Evolutionary conservation across 2,113 vertebrate genomes (phyloP), one percentile per base, ranked within the genome.

Genomic region (Ailuropoda melanoleuca): DNA sequence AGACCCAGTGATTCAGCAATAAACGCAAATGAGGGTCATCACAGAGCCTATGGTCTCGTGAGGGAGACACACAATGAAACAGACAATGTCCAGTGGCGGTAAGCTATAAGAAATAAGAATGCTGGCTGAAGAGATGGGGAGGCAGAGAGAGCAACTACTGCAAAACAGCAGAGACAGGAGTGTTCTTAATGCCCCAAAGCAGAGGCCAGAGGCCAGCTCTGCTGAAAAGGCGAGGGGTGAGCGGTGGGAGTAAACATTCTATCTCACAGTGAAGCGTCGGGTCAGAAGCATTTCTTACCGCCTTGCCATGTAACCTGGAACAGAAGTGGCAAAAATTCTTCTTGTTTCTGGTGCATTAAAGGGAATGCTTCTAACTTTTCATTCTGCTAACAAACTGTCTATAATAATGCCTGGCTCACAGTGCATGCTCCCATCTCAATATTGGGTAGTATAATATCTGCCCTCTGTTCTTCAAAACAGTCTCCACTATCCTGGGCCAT

Each of bases 21-120:
- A 80, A 88, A 31, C 21, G 39, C 10, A 75, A 86, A 87, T 31
- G 31, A 58, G 46, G 29, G 37, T 80, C 60, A 86, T 29, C 75
- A 56, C 19, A 56, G 29, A 82, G 18, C n/a, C 90, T 78, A 74
- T 1, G 60, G 86, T 91, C 91, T 90, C 87, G 85, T 26, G 37
- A 85, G 14, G 48, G 53, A 94, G 48, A 94, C 10, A 64, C 1
- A 64, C 31, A 48, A 64, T 55, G 68, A 77, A 81, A 72, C n/a
- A 70, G 66, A n/a, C 29, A 46, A 39, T 34, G 56, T 34, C 18
- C 43, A 34, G 50, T 64, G 50, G 37, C 48, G 23, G 88, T 81
- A 55, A 88, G 18, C 46, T 31, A n/a, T 48, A 31, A 89, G 37
- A 78, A 48, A 19, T 66, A 70, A 74, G 34, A 75, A 74, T 53